These are phyloP conservation scores for Hypomecis atomaria DNA, from an alignment of 2,888 invertebrate genomes.

Conservation along the genomic window DNA sequence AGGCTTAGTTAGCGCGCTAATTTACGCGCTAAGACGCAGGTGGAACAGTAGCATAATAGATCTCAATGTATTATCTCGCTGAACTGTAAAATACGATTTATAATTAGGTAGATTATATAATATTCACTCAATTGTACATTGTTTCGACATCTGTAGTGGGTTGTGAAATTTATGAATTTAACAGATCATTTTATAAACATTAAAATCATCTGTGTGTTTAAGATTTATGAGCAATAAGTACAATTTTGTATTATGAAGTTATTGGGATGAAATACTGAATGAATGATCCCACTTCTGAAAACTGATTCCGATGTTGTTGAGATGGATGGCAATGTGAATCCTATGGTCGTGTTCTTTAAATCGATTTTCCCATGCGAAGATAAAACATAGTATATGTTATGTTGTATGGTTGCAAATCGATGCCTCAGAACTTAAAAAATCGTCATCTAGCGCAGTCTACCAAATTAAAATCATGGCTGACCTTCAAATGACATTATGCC, in stretches of 20 bases:
- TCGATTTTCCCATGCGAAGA: not conserved
- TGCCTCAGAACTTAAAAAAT: too few relatives aligned
- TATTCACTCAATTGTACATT: conserved; percentile 43
- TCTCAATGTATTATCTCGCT: conserved; percentile 72
- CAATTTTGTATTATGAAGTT: conserved; percentile 33
- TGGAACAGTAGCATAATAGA: conserved; percentile 50
- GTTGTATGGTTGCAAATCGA: not conserved
- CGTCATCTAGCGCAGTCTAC: too few relatives aligned
- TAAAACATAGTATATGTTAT: not conserved
- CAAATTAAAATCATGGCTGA: too few relatives aligned
- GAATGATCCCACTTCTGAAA: conserved; percentile 3
- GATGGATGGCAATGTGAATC: not conserved
- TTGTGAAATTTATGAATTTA: conserved; percentile 58
- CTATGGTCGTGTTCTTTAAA: not conserved
- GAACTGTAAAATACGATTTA: conserved; percentile 51
- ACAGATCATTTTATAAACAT: conserved; percentile 18
- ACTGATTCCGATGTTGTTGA: not conserved
- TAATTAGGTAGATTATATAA: conserved; percentile 29
- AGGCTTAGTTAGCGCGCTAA: too few relatives aligned
- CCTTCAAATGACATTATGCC: too few relatives aligned
- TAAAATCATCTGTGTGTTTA: conserved; percentile 21
- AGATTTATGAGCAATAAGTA: conserved; percentile 34
- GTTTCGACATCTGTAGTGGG: conserved; percentile 49
- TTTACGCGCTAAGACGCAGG: too few relatives aligned
- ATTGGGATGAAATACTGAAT: not conserved